Conservation (phyloP, 2,113 vertebrate genomes). For the Sigmodon hispidus region DNA sequence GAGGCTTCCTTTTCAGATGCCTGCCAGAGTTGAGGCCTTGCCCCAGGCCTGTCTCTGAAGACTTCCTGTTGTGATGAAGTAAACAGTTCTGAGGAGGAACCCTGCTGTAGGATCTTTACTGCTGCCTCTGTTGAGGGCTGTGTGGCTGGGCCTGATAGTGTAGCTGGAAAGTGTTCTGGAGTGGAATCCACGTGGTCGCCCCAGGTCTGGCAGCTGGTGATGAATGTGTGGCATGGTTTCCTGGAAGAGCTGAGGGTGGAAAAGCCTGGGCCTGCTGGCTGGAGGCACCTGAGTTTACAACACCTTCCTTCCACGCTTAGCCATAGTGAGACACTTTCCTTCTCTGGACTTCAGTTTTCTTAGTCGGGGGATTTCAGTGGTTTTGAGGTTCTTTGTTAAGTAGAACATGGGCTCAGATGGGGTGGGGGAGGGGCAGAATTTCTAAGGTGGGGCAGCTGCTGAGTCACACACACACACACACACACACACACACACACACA, state of each 20-base stretch:
- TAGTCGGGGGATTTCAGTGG: not conserved
- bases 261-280: not conserved
- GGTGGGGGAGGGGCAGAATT: not conserved
- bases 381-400: not conserved
- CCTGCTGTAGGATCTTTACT: not conserved
- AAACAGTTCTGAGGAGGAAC: not conserved
- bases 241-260: accelerated
- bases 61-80: not conserved
- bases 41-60: not conserved
- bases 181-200: accelerated
- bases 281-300: not conserved
- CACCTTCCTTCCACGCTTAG: not conserved
- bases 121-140: not conserved
- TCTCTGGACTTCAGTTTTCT: not conserved
- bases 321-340: not conserved
- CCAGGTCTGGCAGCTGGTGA: accelerated
- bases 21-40: not conserved
- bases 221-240: not conserved
- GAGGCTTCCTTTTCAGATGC: not conserved
- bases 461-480: too few relatives aligned
- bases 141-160: not conserved
- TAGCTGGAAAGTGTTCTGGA: not conserved
- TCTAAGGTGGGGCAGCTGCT: accelerated
- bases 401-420: not conserved
- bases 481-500: too few relatives aligned